Percentiles rank a stretch among this genome's conserved stretches.
phyloP scores from a whole-genome alignment of 2,113 vertebrate species.

The Megaleporinus macrocephalus region DNA sequence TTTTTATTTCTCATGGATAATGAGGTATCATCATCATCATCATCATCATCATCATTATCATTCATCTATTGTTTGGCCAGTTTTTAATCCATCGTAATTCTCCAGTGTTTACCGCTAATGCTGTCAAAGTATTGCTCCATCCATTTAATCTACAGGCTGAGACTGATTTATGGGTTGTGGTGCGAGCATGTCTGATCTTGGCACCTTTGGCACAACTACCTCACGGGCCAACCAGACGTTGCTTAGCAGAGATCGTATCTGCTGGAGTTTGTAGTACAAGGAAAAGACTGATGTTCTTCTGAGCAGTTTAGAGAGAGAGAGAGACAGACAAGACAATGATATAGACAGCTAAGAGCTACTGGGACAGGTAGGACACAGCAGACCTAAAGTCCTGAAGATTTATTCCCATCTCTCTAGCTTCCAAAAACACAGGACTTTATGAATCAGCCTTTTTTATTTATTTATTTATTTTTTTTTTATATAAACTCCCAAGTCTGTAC shows the following conservation, averaged over 20 bases:
- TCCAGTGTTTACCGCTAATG: not conserved
- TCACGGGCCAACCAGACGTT: not conserved
- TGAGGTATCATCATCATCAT: not conserved
- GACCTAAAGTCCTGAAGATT: not conserved
- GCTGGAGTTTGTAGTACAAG: slow-evolving; percentile 3
- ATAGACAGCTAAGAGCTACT: not conserved
- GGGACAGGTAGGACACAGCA: not conserved
- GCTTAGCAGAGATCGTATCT: not conserved
- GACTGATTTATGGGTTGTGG: not conserved
- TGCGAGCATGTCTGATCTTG: not conserved
- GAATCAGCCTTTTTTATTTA: slow-evolving; percentile 9
- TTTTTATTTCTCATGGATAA: not conserved
- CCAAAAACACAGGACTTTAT: slow-evolving; percentile 1
- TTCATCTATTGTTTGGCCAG: not conserved
- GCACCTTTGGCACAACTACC: not conserved
- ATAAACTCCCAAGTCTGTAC: not conserved
- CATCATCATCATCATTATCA: not conserved
- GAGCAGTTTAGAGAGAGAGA: not conserved
- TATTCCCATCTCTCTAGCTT: slow-evolving; percentile 3
- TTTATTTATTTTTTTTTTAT: too few species aligned
- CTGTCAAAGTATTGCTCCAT: not conserved
- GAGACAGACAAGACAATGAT: not conserved
- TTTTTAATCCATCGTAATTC: not conserved
- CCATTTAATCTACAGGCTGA: not conserved
- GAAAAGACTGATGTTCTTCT: slow-evolving; percentile 4